Evolutionary conservation across 37 sponge, comb jelly and placozoan genomes (phyloP).

Genomic region (Chondrilla cf. caribensis): DNA sequence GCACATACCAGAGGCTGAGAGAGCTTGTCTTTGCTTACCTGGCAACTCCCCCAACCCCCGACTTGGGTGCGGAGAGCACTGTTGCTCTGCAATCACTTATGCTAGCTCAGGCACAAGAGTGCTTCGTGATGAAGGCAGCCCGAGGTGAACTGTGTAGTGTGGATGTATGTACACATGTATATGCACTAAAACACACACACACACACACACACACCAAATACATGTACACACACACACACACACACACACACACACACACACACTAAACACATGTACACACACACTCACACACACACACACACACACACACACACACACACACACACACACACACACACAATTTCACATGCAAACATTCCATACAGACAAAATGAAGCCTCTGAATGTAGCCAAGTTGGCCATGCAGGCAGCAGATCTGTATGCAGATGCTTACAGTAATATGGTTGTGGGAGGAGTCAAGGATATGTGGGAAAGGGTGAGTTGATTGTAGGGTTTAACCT

Average conservation of each 20-base stretch:
- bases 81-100: constrained; percentile 80
- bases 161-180: too few relatives aligned
- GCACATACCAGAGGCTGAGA: constrained; percentile 78
- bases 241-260: too few relatives aligned
- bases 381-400: constrained; percentile 79
- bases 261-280: too few relatives aligned
- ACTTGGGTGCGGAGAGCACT: constrained; percentile 77
- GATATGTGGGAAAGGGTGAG: constrained; percentile 77
- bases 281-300: not conserved
- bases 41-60: constrained; percentile 87
- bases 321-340: too few relatives aligned
- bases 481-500: not conserved
- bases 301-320: too few relatives aligned
- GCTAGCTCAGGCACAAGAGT: constrained; percentile 95
- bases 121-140: constrained; percentile 77
- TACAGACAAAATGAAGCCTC: constrained; percentile 85
- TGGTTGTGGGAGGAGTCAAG: constrained; percentile 62
- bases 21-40: constrained; percentile 85
- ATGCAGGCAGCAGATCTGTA: constrained; percentile 83
- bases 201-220: too few relatives aligned
- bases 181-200: too few relatives aligned
- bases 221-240: too few relatives aligned
- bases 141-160: constrained; percentile 35
- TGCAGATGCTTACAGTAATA: constrained; percentile 77
- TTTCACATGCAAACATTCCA: too few relatives aligned